Percentiles rank a stretch among this genome's conserved stretches.
Evolutionary conservation across 2,797 vertebrate species (phyloP).

Genomic region (Notolepis coatsorum): DNA sequence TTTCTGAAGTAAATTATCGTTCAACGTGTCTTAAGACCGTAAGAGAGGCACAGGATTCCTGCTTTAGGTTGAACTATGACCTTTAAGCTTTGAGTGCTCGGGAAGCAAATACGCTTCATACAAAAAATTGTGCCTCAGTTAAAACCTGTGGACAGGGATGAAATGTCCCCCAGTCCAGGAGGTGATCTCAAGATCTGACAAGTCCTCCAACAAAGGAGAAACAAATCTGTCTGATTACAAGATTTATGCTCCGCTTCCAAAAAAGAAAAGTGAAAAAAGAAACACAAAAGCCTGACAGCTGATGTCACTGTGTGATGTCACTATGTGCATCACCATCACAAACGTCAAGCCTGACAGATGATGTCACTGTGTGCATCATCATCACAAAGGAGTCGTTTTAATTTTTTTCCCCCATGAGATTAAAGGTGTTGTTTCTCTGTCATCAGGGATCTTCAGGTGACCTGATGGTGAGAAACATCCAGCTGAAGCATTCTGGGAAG

Average conservation of each 20-base stretch:
- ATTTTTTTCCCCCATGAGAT: not conserved
- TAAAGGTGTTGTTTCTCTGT: constrained; percentile 30
- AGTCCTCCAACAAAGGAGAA: constrained; percentile 43
- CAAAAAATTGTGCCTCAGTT: constrained; percentile 17
- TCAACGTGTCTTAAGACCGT: no score
- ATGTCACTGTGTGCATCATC: constrained; percentile 37
- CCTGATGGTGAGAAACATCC: constrained; percentile 92
- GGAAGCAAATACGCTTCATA: not conserved
- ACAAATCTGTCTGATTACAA: constrained; percentile 56
- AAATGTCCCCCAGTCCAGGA: constrained; percentile 37
- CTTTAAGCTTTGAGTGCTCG: constrained; percentile 9
- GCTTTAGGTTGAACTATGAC: not conserved
- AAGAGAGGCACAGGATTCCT: not conserved
- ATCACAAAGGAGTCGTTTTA: constrained; percentile 16
- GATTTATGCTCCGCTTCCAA: constrained; percentile 45
- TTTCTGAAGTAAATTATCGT: no score
- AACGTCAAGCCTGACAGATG: no score
- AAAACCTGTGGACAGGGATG: constrained; percentile 32
- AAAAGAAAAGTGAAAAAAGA: no score
- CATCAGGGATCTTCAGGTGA: constrained; percentile 88
- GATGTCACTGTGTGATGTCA: no score
- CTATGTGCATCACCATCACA: no score
- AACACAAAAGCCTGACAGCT: no score
- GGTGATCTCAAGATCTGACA: constrained; percentile 52
- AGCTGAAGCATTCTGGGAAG: constrained; percentile 89